phyloP scores from a whole-genome alignment of 2,113 vertebrate genomes.

The Shinisaurus crocodilurus region DNA sequence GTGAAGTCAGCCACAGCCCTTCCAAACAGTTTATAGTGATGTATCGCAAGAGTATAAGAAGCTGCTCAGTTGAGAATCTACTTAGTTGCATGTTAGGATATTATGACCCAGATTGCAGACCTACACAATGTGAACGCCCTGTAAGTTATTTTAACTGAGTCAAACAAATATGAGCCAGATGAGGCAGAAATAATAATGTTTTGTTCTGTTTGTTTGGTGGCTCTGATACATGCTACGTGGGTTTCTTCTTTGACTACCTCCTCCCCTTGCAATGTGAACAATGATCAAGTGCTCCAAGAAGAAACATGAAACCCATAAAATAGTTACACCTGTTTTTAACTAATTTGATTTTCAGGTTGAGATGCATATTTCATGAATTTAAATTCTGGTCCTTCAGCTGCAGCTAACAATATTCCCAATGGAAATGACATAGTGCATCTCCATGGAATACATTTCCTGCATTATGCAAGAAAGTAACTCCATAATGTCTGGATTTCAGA shows the following conservation, averaged over 20 bases:
- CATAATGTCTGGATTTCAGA: constrained; percentile 44
- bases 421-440: constrained; percentile 53
- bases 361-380: constrained; percentile 57
- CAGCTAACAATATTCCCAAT: constrained; percentile 25
- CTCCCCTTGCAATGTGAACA: constrained; percentile 61
- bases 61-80: not conserved
- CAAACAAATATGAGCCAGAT: constrained; percentile 44
- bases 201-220: constrained; percentile 48
- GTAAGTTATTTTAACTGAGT: constrained; percentile 42
- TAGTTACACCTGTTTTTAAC: constrained; percentile 58
- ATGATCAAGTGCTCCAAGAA: constrained; percentile 62
- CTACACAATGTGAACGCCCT: not conserved
- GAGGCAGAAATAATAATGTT: constrained; percentile 36
- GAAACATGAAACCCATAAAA: constrained; percentile 54
- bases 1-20: not conserved
- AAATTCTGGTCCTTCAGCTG: constrained; percentile 57
- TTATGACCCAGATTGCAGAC: not conserved
- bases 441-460: constrained; percentile 57
- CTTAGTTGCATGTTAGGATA: not conserved
- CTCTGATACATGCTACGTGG: constrained; percentile 21
- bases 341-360: constrained; percentile 64
- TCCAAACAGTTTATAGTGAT: not conserved
- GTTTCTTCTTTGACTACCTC: constrained; percentile 28
- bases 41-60: not conserved
- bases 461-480: constrained; percentile 55